A percentile compares a stretch with the other conserved stretches of the same genome.
Evolutionary conservation across 2,888 invertebrate species (phyloP).

Genomic region (Drosophila lacicola): DNA sequence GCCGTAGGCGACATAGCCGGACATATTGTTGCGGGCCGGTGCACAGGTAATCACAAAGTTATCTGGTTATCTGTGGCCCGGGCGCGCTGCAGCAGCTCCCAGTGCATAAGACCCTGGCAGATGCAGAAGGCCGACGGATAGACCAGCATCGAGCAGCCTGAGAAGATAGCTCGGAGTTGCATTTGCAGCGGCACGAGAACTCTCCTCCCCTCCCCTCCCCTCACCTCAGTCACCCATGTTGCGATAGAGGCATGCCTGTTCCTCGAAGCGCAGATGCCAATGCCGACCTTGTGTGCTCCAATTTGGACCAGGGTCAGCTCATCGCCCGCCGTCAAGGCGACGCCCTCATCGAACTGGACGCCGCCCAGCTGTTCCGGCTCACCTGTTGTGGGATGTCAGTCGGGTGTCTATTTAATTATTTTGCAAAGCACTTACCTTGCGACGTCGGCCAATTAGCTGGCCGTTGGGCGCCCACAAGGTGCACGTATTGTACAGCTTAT

Average conservation of each 20-base stretch:
- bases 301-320: slow-evolving; percentile 91
- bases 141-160: slow-evolving; percentile 93
- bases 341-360: slow-evolving; percentile 95
- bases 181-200: too few relatives aligned
- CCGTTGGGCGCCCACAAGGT: slow-evolving; percentile 94
- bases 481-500: slow-evolving; percentile 93
- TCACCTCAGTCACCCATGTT: slow-evolving; percentile 85
- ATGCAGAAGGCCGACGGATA: slow-evolving; percentile 95
- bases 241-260: slow-evolving; percentile 92
- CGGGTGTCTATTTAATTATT: slow-evolving; percentile 41
- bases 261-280: slow-evolving; percentile 97
- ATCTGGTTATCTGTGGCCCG: slow-evolving; percentile 96
- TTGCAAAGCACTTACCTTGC: slow-evolving; percentile 88
- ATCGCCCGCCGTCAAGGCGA: slow-evolving; percentile 91
- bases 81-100: slow-evolving; percentile 93
- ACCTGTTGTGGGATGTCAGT: slow-evolving; percentile 86
- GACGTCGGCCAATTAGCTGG: slow-evolving; percentile 90
- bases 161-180: neutral
- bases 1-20: slow-evolving; percentile 96
- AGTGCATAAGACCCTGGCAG: slow-evolving; percentile 92
- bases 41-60: slow-evolving; percentile 93
- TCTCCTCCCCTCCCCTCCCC: neutral
- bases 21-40: slow-evolving; percentile 90
- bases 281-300: slow-evolving; percentile 90
- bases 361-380: slow-evolving; percentile 89